phyloP scores from a whole-genome alignment of 1,140 invertebrate genomes.

The Drosophila watanabei region DNA sequence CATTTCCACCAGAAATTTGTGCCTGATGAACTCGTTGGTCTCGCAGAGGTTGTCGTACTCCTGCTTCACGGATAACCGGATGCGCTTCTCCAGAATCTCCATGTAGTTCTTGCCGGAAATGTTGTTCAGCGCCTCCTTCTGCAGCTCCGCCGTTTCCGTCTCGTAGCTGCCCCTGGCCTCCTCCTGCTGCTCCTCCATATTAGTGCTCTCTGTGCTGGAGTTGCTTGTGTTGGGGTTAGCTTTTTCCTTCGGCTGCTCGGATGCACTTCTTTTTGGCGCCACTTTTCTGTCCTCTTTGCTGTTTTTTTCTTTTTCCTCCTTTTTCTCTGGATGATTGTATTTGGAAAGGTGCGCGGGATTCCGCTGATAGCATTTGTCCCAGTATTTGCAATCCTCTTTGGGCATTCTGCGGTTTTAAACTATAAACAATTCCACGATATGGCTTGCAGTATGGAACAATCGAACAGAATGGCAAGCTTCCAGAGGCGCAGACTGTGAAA shows the following conservation, averaged over 20 bases:
- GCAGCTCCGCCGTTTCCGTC: slow-evolving; percentile 62
- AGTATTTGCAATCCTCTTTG: slow-evolving; percentile 90
- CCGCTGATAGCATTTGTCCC: slow-evolving; percentile 93
- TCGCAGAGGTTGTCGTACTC: slow-evolving; percentile 79
- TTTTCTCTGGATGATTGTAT: slow-evolving; percentile 90
- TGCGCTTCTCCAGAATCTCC: slow-evolving; percentile 80
- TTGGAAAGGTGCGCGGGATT: slow-evolving; percentile 91
- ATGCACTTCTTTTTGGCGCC: slow-evolving; percentile 72
- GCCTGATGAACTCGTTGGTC: slow-evolving; percentile 88
- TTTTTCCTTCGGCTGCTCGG: slow-evolving; percentile 13
- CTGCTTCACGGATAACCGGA: slow-evolving; percentile 71
- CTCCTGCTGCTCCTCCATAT: slow-evolving; percentile 16
- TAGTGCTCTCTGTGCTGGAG: slow-evolving; percentile 20
- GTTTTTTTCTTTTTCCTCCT: slow-evolving; percentile 14
- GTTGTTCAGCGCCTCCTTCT: slow-evolving; percentile 73
- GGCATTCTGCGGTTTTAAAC: slow-evolving; percentile 57
- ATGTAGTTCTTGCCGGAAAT: slow-evolving; percentile 78
- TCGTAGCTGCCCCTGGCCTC: slow-evolving; percentile 46
- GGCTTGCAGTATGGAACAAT: slow-evolving; percentile 6
- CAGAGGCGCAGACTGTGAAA: slow-evolving; percentile 3
- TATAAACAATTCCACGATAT: slow-evolving; percentile 19
- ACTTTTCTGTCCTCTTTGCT: slow-evolving; percentile 47
- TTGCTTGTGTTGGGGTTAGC: slow-evolving; percentile 24
- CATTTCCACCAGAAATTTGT: slow-evolving; percentile 94
- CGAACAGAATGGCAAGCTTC: slow-evolving; percentile 19